phyloP scores from a whole-genome alignment of 2,797 vertebrate species.

The Garrulus glandarius region DNA sequence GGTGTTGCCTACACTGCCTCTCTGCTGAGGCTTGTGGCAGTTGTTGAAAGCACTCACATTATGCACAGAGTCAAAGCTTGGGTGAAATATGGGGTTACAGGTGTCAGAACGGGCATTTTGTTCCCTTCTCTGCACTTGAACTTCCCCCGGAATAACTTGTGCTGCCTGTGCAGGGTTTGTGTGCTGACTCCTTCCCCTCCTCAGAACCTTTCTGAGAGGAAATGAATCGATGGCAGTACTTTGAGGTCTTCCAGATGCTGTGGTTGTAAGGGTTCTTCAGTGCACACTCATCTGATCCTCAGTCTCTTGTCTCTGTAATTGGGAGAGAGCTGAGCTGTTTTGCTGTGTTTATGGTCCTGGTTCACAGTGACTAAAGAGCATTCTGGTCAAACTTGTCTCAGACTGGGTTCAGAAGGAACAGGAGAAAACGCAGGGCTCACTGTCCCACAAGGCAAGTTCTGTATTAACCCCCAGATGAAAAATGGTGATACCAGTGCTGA shows the following conservation, averaged over 20 bases:
- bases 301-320: background rate
- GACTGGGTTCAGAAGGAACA: background rate
- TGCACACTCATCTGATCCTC: background rate
- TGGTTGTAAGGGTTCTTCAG: background rate
- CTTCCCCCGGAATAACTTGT: background rate
- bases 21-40: background rate
- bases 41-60: background rate
- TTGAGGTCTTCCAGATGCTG: background rate
- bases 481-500: fast-evolving
- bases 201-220: background rate
- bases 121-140: background rate
- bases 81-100: background rate
- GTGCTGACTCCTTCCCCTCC: background rate
- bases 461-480: background rate
- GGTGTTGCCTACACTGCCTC: background rate
- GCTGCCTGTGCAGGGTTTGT: background rate
- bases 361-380: background rate
- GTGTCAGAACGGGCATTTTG: background rate
- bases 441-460: background rate
- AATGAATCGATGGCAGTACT: fast-evolving
- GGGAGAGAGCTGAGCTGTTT: background rate
- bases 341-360: background rate
- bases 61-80: background rate
- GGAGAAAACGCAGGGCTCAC: background rate
- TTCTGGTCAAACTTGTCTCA: background rate